Evolutionary conservation across 2,113 vertebrate species (phyloP), one percentile per base, ranked within the genome.

Genomic region (Archilochus colubris): DNA sequence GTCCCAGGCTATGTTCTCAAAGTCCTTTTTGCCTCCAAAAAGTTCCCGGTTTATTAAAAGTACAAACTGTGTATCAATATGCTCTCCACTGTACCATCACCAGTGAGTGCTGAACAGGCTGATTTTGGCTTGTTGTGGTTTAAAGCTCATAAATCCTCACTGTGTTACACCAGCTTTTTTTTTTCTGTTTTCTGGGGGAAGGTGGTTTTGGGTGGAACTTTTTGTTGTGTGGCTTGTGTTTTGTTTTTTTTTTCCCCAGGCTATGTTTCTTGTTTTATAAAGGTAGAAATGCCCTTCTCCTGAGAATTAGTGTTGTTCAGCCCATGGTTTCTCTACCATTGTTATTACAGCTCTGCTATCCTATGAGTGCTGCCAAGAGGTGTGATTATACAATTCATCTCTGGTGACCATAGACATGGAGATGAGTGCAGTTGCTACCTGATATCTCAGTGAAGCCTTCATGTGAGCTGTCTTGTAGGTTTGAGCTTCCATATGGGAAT

Each of bases 281-380:
- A 48, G 46, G 16, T 16, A 30, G 40, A 40, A 40, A 20, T 22
- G 20, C 55, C 17, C 28, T 81, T 13, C 43, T 86, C 55, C 68
- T 58, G 23, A 68, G 62, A 61, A 72, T 46, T 8, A 21, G 9
- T 17, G 9, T 44, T 74, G 43, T 54, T 91, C n/a, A 46, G 38
- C 50, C 10, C 7, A 25, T 6, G 4, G 5, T 57, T 58, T 77
- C 50, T 67, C 9, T 4, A 12, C 28, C 0, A 0, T 16, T n/a
- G 8, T 40, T 54, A 14, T 51, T 77, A 27, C 21, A 51, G 24
- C 14, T 51, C 46, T 40, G 22, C 30, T 72, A 2, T 2, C 12
- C 31, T 55, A 4, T 38, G 57, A 55, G 25, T 2, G 3, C 23
- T 23, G 61, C 33, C 64, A 12, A 70, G 23, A 48, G 15, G 0